Evolutionary conservation across 2,113 vertebrate species (phyloP).

Genomic region (Petroica traversi): DNA sequence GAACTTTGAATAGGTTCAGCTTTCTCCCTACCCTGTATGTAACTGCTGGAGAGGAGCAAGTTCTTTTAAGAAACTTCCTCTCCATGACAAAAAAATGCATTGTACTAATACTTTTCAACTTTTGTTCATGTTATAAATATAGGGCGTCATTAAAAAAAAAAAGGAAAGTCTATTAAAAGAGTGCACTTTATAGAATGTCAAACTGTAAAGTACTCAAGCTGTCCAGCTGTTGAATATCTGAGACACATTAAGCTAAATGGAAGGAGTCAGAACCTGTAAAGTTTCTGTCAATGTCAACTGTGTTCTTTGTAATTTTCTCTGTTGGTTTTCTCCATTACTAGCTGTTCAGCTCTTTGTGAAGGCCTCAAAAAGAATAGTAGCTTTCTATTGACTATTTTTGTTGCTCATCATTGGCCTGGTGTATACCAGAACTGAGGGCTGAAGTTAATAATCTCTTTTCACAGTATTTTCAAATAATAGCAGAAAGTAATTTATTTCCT

Average conservation of each 20-base stretch:
- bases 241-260: neutral
- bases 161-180: neutral
- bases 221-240: neutral
- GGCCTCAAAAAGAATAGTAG: neutral
- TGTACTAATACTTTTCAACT: neutral
- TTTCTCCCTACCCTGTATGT: neutral
- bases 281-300: neutral
- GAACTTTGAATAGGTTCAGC: neutral
- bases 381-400: neutral
- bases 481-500: neutral
- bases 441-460: neutral
- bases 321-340: constrained; percentile 6
- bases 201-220: neutral
- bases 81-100: neutral
- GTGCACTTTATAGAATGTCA: neutral
- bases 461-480: neutral
- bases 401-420: neutral
- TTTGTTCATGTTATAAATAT: neutral
- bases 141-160: neutral
- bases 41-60: neutral
- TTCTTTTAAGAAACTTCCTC: neutral
- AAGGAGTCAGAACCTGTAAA: neutral
- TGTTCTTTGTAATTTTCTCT: constrained; percentile 23
- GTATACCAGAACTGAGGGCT: neutral
- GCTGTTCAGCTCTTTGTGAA: neutral